Evolutionary conservation across 2,888 invertebrate species (phyloP), one percentile per base, ranked within the genome.

Genomic region (Therioaphis trifolii): DNA sequence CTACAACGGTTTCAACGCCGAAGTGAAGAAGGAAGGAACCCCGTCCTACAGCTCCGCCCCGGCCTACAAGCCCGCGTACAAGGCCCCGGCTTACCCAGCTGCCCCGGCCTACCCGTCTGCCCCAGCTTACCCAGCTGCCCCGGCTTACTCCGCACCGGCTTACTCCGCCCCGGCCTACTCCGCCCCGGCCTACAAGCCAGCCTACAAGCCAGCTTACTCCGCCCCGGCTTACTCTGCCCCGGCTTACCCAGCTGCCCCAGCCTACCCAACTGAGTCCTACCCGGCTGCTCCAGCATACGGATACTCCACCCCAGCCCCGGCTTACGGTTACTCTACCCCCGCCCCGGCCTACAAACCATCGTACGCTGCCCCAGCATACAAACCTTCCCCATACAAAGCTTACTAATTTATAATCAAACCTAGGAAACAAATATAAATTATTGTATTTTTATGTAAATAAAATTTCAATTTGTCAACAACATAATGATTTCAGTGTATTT

Each of bases 71-170:
- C 61, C 80, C 29, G 68, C 68, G 11, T 78, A 78, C 78, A 78
- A 69, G 55, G 80, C 80, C 14, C 46, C 79, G 21, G 79, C 69
- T 58, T 79, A 79, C 69, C 79, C 72, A 35, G 76, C 76, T 76
- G 78, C 78, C 15, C 55, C 84, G 2, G 74, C 43, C 86, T 87
- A 49, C 86, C 69, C 69, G 29, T 87, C 79, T 86, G 87, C 69
- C 52, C 71, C 85, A n/a, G 79, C 63, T n/a, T 85, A 40, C 74
- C 66, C 61, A 77, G 78, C 66, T 2, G 18, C 89, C 88, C 71
- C 79, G 29, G 55, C 11, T 87, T 88, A 88, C 89, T 12, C 88
- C 0, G 80, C 82, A n/a, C 74, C 84, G 27, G 72, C 85, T 2
- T 77, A 84, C 84, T 14, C 66, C 14, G 85, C 85, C 15, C 79